Conservation (phyloP, 2,113 vertebrate species). For the Neomonachus schauinslandi region DNA sequence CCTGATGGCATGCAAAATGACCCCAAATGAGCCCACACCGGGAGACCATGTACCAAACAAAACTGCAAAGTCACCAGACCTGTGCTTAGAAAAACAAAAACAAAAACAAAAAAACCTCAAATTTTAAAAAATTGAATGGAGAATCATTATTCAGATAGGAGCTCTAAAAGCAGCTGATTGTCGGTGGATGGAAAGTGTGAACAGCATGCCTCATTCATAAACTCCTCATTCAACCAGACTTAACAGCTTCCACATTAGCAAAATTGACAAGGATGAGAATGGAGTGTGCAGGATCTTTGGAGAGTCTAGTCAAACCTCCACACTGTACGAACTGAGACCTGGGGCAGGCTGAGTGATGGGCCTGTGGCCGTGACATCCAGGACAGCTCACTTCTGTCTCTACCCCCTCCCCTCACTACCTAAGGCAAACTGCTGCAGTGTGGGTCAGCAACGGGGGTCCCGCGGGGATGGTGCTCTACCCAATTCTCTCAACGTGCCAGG, state of each 20-base stretch:
- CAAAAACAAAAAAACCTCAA: background rate
- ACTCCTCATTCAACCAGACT: background rate
- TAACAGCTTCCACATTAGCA: background rate
- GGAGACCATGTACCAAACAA: background rate
- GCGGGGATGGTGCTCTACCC: accelerated
- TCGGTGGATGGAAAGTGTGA: background rate
- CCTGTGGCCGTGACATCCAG: background rate
- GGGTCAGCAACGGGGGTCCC: background rate
- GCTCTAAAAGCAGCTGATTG: background rate
- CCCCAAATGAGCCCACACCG: background rate
- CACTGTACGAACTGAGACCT: background rate
- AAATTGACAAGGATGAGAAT: background rate
- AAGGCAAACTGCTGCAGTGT: background rate
- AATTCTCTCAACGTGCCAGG: background rate
- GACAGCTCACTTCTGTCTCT: background rate
- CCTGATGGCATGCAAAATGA: background rate
- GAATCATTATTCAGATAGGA: background rate
- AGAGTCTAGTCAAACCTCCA: background rate
- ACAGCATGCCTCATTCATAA: background rate
- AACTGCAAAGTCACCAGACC: background rate
- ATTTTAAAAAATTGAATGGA: background rate
- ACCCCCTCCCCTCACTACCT: accelerated
- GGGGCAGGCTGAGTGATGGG: background rate
- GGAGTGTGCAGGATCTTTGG: background rate
- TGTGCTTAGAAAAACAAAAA: background rate